A percentile compares a stretch with the other conserved stretches of the same genome.
phyloP scores from a whole-genome alignment of 2,113 vertebrate genomes.

The Rutilus rutilus region DNA sequence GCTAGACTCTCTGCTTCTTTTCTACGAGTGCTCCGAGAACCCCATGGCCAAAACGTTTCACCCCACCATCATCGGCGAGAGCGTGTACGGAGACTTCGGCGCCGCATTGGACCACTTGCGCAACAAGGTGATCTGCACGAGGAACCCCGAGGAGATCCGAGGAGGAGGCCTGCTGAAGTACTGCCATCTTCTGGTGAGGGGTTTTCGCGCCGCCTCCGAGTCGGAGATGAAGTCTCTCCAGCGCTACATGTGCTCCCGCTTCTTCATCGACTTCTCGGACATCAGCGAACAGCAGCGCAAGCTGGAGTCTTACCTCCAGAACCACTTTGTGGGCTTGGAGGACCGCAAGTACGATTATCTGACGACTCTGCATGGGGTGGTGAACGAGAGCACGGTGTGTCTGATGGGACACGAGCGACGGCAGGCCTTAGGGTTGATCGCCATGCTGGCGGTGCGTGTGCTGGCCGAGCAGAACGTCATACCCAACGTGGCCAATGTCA shows the following conservation, averaged over 20 bases:
- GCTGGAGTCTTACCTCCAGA: conserved; percentile 98
- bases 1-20: conserved; percentile 96
- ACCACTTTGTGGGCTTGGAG: conserved; percentile 98
- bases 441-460: conserved; percentile 95
- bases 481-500: conserved; percentile 97
- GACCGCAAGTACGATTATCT: conserved; percentile 99
- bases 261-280: conserved; percentile 99
- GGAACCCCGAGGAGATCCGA: conserved; percentile 97
- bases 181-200: conserved; percentile 97
- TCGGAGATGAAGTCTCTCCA: conserved; percentile 96
- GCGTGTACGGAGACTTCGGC: conserved; percentile 93
- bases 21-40: conserved; percentile 98
- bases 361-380: conserved; percentile 95
- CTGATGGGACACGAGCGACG: conserved; percentile 99
- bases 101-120: conserved; percentile 94
- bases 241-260: conserved; percentile 99
- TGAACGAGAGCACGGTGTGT: conserved; percentile 99
- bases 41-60: conserved; percentile 97
- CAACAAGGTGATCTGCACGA: conserved; percentile 94
- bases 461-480: conserved; percentile 98
- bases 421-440: conserved; percentile 96
- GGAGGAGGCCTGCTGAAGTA: conserved; percentile 98
- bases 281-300: conserved; percentile 97
- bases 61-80: conserved; percentile 96
- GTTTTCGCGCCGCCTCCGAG: conserved; percentile 90